A percentile compares a stretch with the other conserved stretches of the same genome.
These are phyloP conservation scores for Pipistrellus pipistrellus DNA, from an alignment of 2,797 vertebrate genomes.

Conservation along the genomic window DNA sequence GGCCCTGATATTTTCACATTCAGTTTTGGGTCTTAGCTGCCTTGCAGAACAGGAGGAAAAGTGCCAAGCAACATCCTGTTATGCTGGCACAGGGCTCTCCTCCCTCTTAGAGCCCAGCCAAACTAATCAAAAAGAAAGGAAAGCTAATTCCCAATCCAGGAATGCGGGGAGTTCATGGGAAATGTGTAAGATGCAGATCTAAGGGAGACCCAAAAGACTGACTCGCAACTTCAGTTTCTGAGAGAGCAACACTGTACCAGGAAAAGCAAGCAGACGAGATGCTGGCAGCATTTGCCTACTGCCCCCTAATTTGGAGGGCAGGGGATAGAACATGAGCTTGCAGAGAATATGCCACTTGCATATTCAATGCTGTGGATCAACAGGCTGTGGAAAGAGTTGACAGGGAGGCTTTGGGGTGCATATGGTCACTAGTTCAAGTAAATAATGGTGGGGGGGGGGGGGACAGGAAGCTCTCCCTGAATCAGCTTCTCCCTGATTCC, in stretches of 20 bases:
- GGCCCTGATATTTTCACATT: background rate
- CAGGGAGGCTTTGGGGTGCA: background rate
- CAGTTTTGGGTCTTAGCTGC: background rate
- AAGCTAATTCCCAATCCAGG: background rate
- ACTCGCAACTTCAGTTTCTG: background rate
- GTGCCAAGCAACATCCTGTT: background rate
- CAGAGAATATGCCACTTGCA: background rate
- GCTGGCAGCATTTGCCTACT: background rate
- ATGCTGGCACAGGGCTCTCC: background rate
- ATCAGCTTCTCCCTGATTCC: background rate
- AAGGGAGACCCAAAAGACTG: background rate
- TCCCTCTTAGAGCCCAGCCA: background rate
- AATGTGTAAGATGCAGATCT: background rate
- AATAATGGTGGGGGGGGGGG: no score
- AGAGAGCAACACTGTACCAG: background rate
- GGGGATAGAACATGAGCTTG: background rate
- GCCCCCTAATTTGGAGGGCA: background rate
- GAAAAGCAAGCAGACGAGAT: background rate
- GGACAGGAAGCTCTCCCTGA: background rate
- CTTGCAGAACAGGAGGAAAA: background rate
- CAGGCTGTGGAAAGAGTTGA: background rate
- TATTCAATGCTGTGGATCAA: background rate
- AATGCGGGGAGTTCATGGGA: background rate
- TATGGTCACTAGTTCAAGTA: background rate
- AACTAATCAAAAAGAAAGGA: slow-evolving; percentile 14